Percentiles rank a stretch among this genome's conserved stretches.
These are phyloP conservation scores for Beris chalybata DNA, from an alignment of 2,888 invertebrate genomes.

Conservation along the genomic window DNA sequence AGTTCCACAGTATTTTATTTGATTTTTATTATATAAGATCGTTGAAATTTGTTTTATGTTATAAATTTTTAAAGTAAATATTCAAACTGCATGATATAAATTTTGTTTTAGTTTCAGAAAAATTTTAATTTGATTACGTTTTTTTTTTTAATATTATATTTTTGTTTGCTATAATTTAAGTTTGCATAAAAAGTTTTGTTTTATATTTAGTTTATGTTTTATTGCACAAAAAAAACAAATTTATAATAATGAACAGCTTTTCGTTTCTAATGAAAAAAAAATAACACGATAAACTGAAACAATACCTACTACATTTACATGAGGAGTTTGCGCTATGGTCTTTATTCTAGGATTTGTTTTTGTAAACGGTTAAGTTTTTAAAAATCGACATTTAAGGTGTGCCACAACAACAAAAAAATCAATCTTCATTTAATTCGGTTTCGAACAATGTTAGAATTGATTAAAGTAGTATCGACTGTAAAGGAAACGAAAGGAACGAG, in stretches of 20 bases:
- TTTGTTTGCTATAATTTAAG: conserved; percentile 22
- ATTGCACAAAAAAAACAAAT: conserved; percentile 28
- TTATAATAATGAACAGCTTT: too few relatives aligned
- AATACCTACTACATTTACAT: conserved; percentile 9
- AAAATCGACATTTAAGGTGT: too few relatives aligned
- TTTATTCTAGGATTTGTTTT: background rate
- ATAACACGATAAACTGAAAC: conserved; percentile 4
- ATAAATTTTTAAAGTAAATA: background rate
- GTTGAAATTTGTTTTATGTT: too few relatives aligned
- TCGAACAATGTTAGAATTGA: too few relatives aligned
- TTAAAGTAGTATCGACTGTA: too few relatives aligned
- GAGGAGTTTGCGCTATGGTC: conserved; percentile 10
- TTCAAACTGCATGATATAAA: conserved; percentile 23
- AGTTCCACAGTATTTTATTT: too few relatives aligned
- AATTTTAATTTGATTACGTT: conserved; percentile 28
- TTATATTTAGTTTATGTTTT: conserved; percentile 16
- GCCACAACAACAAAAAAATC: too few relatives aligned
- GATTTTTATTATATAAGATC: too few relatives aligned
- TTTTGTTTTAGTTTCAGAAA: conserved; percentile 19
- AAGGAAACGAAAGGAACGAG: background rate
- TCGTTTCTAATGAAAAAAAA: too few relatives aligned
- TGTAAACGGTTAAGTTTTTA: too few relatives aligned
- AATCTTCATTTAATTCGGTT: too few relatives aligned
- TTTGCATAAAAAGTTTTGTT: conserved; percentile 20
- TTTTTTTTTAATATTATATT: conserved; percentile 21